These are phyloP conservation scores for Todiramphus saurophagus DNA, from an alignment of 2,113 vertebrate species.

Conservation along the genomic window DNA sequence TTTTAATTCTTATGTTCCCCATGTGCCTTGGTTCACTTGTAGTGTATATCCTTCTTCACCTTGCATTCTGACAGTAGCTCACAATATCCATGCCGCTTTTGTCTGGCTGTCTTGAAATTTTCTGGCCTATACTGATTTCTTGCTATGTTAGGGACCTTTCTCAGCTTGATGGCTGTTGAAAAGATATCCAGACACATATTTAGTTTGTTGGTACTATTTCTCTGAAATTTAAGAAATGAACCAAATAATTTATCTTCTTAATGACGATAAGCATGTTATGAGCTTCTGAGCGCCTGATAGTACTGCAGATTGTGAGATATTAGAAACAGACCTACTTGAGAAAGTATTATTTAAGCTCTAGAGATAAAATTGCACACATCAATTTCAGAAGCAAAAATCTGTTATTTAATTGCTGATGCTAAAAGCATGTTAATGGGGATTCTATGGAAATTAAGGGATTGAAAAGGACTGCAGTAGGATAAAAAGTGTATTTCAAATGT, in stretches of 20 bases:
- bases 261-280: background rate
- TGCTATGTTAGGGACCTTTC: background rate
- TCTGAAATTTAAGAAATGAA: background rate
- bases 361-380: background rate
- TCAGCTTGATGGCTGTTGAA: background rate
- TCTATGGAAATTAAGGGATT: background rate
- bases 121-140: background rate
- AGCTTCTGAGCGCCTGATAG: background rate
- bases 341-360: background rate
- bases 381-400: background rate
- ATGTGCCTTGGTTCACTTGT: background rate
- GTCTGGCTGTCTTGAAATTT: background rate
- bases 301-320: background rate
- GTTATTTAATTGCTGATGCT: background rate
- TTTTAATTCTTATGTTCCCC: background rate
- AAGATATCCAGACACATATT: background rate
- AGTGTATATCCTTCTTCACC: background rate
- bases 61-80: background rate
- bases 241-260: background rate
- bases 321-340: background rate
- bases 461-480: background rate
- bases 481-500: background rate
- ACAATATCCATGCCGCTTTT: background rate
- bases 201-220: background rate
- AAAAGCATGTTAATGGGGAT: background rate